Base-by-base conservation (phyloP, 2,888 invertebrate genomes). In the Synanthedon andrenaeformis region DNA sequence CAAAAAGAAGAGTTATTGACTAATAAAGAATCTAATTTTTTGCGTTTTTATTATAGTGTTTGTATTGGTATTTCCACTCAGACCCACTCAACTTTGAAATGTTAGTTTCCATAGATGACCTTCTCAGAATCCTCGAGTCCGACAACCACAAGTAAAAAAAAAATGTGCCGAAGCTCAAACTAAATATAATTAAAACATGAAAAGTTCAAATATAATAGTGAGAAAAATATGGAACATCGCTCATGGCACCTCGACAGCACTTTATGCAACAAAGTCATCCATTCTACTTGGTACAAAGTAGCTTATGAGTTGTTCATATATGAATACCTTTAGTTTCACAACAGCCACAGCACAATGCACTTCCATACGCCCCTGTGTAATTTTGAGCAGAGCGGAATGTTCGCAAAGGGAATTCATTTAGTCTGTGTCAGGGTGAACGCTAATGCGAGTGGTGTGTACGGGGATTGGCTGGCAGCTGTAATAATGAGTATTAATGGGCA, bases 401-500 rank as follows among this genome's bases (percentile, higher is more conserved):
- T 1, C 8, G 10, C 4, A 6, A 6, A 49, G 4, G 49, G 49
- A 10, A 17, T 13, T 54, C 50, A 4, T 23, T 52, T 59, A 42
- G 28, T 51, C 59, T 69, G 57, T 63, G 62, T n/a, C 53, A 56
- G 58, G 61, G 62, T 62, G 55, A 63, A 53, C 50, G 57, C 52
- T 51, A 56, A 60, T 57, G 59, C 60, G 62, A 58, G 58, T 51
- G 53, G 60, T 58, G 60, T 72, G 62, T 14, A 49, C 42, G 42
- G 17, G 23, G 42, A 42, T 13, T 17, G n/a, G 41, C 13, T 19
- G n/a, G 51, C 49, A 23, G 49, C 49, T 49, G 49, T 51, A 51
- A 57, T 59, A 58, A 56, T 57, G 57, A 68, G 75, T 75, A 76
- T 71, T 75, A 78, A 77, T 77, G 76, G 69, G 68, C 67, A 63